phyloP scores from a whole-genome alignment of 2,797 vertebrate genomes.

The Hyperoplus lanceolatus region DNA sequence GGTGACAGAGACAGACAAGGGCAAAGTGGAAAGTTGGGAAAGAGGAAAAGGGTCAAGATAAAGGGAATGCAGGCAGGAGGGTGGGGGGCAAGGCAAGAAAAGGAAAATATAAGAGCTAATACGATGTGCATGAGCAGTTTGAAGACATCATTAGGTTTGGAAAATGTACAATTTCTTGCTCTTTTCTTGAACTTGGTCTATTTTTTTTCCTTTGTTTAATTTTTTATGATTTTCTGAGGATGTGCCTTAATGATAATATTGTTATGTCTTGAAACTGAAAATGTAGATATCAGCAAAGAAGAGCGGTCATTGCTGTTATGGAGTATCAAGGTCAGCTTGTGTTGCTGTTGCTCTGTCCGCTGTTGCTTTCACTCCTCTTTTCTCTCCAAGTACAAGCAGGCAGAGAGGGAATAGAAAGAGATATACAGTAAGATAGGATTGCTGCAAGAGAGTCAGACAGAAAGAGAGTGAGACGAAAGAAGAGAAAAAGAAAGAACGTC shows the following conservation, averaged over 20 bases:
- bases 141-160: not conserved
- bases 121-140: constrained; percentile 32
- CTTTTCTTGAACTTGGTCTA: not conserved
- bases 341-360: constrained; percentile 41
- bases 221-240: not conserved
- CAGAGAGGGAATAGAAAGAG: constrained; percentile 17
- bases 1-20: constrained; percentile 54
- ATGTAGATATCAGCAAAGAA: not conserved
- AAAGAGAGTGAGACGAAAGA: constrained; percentile 44
- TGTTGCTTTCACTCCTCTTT: constrained; percentile 50
- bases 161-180: too few relatives aligned
- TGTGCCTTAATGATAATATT: not conserved
- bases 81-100: constrained; percentile 27
- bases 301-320: constrained; percentile 44
- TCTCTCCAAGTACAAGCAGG: constrained; percentile 33
- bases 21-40: constrained; percentile 20
- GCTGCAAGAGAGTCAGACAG: constrained; percentile 31
- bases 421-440: constrained; percentile 47
- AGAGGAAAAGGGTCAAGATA: constrained; percentile 72
- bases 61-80: constrained; percentile 31
- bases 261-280: not conserved
- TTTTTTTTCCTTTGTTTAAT: not conserved
- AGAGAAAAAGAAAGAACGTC: constrained; percentile 76
- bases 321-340: constrained; percentile 57
- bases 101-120: constrained; percentile 18